A percentile compares a stretch with the other conserved stretches of the same genome.
Conservation (phyloP, 1,140 invertebrate genomes). For the Drosophila seguyi region DNA sequence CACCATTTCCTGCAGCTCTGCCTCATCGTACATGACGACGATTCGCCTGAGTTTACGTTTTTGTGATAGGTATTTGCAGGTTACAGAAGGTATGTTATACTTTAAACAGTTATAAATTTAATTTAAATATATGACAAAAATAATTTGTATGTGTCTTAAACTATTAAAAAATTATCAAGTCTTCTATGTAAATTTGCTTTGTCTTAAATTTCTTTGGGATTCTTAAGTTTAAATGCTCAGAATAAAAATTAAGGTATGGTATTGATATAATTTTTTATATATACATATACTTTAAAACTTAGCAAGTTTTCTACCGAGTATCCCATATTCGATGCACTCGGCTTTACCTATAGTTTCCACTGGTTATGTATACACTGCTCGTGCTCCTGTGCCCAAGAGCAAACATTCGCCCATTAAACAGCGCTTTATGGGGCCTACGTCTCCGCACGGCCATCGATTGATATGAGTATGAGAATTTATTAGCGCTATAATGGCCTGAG, state of each 20-base stretch:
- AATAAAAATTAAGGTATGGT: no score
- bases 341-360: background rate
- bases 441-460: slow-evolving; percentile 52
- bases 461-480: slow-evolving; percentile 65
- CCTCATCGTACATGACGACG: background rate
- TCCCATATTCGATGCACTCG: background rate
- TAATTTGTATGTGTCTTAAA: no score
- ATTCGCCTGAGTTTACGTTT: slow-evolving; percentile 3
- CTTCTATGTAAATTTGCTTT: no score
- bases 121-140: no score
- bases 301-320: background rate
- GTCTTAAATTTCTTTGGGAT: no score
- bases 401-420: slow-evolving; percentile 51
- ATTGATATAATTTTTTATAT: background rate
- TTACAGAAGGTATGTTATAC: no score
- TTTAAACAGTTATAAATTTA: no score
- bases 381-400: slow-evolving; percentile 6
- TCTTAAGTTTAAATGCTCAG: no score
- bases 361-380: slow-evolving; percentile 33
- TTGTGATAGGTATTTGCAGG: background rate
- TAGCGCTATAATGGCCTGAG: slow-evolving; percentile 55
- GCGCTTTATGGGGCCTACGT: slow-evolving; percentile 47
- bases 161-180: no score
- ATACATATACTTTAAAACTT: background rate
- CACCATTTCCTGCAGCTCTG: slow-evolving; percentile 1